Percentiles rank a stretch among this genome's conserved stretches.
phyloP scores from a whole-genome alignment of 2,113 vertebrate species.

The Sterna hirundo region DNA sequence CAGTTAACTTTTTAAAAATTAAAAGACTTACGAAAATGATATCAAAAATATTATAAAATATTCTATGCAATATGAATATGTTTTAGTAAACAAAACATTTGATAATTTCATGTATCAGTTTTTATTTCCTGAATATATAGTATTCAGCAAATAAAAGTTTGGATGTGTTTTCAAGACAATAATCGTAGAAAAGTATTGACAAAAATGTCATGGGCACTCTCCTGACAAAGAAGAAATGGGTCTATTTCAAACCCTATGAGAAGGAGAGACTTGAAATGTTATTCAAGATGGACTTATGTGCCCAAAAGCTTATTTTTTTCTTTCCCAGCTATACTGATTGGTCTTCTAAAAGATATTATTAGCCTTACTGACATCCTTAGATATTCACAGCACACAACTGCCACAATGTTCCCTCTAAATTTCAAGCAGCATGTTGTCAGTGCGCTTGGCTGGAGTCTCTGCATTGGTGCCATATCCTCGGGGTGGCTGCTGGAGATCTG shows the following conservation, averaged over 20 bases:
- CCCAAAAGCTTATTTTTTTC: not conserved
- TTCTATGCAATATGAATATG: not conserved
- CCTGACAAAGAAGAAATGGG: not conserved
- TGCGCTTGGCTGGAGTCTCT: not conserved
- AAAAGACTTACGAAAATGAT: not conserved
- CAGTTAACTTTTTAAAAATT: not conserved
- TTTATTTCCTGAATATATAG: not conserved
- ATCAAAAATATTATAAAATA: not conserved
- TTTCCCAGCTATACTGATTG: not conserved
- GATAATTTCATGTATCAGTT: not conserved
- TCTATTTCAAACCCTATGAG: not conserved
- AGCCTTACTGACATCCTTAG: not conserved
- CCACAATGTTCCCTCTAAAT: not conserved
- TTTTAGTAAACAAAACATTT: not conserved
- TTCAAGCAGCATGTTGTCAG: not conserved
- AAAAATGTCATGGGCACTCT: not conserved
- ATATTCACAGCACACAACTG: not conserved
- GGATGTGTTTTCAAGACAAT: not conserved
- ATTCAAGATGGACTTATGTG: not conserved
- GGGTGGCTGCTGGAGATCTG: not conserved
- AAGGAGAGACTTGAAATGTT: not conserved
- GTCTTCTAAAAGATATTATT: not conserved
- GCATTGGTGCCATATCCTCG: not conserved
- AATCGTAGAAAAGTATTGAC: not conserved
- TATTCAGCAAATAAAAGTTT: conserved; percentile 9